Evolutionary conservation across 2,113 vertebrate species (phyloP).

Genomic region (Chloropsis cyanopogon): DNA sequence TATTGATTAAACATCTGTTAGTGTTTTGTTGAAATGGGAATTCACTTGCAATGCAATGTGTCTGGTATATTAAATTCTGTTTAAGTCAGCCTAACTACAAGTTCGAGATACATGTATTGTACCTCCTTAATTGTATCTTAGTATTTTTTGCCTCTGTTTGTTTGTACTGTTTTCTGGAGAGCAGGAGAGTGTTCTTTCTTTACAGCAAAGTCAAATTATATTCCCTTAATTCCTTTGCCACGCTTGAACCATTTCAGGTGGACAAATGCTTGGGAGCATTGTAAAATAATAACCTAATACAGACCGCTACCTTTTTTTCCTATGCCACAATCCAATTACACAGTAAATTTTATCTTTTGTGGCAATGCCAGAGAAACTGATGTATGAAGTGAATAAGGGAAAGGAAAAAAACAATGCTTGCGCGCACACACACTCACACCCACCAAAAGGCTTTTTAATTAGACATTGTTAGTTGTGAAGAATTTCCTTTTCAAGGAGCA

Average conservation of each 20-base stretch:
- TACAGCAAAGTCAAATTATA: not conserved
- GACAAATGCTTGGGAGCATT: not conserved
- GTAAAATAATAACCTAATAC: constrained; percentile 10
- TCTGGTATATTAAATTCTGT: constrained; percentile 61
- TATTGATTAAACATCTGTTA: constrained; percentile 67
- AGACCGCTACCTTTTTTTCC: not conserved
- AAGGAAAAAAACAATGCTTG: not conserved
- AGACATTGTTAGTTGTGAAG: constrained; percentile 30
- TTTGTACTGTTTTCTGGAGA: not conserved
- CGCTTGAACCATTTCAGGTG: not conserved
- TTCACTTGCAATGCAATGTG: constrained; percentile 40
- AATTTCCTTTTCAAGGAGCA: not conserved
- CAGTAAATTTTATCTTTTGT: not conserved
- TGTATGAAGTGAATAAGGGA: not conserved
- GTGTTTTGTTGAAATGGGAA: constrained; percentile 50
- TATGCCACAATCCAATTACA: constrained; percentile 2
- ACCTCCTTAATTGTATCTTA: constrained; percentile 6
- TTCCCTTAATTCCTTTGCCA: not conserved
- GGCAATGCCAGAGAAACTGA: not conserved
- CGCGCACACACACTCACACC: fast-evolving
- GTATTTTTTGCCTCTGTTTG: not conserved
- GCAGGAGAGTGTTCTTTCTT: not conserved
- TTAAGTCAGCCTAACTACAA: constrained; percentile 43
- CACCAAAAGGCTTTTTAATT: constrained; percentile 4
- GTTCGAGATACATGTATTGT: constrained; percentile 32